Base-by-base conservation (phyloP, 2,888 invertebrate genomes). In the Oscheius sp. region DNA sequence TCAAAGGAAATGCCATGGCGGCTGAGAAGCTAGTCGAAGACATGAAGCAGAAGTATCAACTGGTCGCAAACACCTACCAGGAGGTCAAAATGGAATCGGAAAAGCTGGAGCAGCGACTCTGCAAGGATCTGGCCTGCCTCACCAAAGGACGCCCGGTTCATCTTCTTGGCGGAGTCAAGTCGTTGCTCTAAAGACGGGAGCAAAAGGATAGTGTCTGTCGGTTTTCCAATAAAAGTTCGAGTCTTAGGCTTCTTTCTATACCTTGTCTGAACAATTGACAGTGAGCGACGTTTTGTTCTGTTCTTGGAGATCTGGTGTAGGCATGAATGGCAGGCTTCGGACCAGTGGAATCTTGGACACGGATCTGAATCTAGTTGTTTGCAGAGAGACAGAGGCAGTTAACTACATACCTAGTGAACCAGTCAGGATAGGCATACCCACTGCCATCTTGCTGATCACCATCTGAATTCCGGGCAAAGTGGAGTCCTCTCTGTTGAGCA, bases 401-500 rank as follows among this genome's bases (percentile, higher is more conserved):
- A 63, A 48, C 7, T 5, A 5, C 7, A 7, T 63, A 63, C 70
- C 50, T 58, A 9, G 58, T 63, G 63, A 75, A 47, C 47, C 47
- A 74, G n/a, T 62, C 68, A 7, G 78, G 78, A 47, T 76, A 76
- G 0, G 78, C 76, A 53, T 76, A 78, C 2, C 78, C 78, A 50
- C 63, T 47, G n/a, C 13, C 47, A 9, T 63, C 63, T 21, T 48
- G 2, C 7, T 1, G 29, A 42, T 42, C 42, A 9, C 48, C 63
- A 2, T 48, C 29, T 2, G 50, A 63, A 29, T 48, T 9, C 9
- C 21, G 29, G 5, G 21, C 5, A 21, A 48, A 50, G 11, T 59
- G 59, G 21, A 86, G 79, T 1, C 86, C 86, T 2, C 86, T 77
- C 72, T 86, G 82, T 29, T 76, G 75, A 3, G 74, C 59, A 10